Conservation (phyloP, 2,888 invertebrate species). For the Andrena bicolor region DNA sequence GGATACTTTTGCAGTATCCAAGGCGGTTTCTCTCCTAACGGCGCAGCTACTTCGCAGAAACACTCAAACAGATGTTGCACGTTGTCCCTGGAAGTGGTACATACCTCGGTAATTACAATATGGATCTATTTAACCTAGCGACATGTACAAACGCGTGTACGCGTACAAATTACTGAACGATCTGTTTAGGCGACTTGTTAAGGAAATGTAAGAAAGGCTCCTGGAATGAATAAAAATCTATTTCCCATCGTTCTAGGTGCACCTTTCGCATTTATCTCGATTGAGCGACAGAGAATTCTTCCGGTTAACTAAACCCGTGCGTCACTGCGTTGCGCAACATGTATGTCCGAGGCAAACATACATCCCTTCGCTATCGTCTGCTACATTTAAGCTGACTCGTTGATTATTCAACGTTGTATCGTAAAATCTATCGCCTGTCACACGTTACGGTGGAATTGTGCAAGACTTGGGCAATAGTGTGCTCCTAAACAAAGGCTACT, state of each 20-base stretch:
- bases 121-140: background rate
- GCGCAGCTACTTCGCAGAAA: slow-evolving; percentile 92
- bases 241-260: background rate
- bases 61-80: slow-evolving; percentile 93
- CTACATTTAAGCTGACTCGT: background rate
- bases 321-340: background rate
- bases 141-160: background rate
- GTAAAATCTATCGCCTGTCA: background rate
- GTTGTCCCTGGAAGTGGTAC: slow-evolving; percentile 88
- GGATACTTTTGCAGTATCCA: slow-evolving; percentile 95
- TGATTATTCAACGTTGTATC: background rate
- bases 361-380: background rate
- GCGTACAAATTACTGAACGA: background rate
- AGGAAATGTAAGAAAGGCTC: background rate
- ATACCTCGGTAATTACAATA: background rate
- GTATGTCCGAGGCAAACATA: background rate
- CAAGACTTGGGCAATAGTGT: slow-evolving; percentile 15
- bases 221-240: background rate
- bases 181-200: background rate
- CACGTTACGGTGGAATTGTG: background rate
- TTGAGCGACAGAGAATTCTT: no score
- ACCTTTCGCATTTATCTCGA: no score
- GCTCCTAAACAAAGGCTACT: background rate
- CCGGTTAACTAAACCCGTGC: no score
- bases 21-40: slow-evolving; percentile 88